Evolutionary conservation across 2,888 invertebrate species (phyloP), one percentile per base, ranked within the genome.

Genomic region (Keiferia lycopersicella): DNA sequence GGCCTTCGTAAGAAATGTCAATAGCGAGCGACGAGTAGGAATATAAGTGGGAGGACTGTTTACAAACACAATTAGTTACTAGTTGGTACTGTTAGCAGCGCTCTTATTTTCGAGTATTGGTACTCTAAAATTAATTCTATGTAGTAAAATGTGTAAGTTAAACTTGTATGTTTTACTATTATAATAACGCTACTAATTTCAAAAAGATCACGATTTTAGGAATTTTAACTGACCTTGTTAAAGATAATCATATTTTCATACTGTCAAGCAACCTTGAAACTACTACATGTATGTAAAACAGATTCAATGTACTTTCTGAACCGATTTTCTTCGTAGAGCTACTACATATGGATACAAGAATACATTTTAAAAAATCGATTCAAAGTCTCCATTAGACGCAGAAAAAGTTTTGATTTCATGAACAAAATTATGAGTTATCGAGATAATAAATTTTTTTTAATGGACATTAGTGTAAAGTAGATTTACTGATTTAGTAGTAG

Each of bases 1-100:
- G 86, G 84, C 90, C 90, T 90, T 91, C 88, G 81, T 79, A 79
- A 80, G 83, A 86, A 90, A 91, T 90, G 91, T 90, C 90, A 90
- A 91, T 88, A 89, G 83, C 83, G 78, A 79, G 80, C 83, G 81
- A 79, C 64, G 67, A 64, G 69, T 51, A 60, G 34, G 34, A 7
- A 34, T 63, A 67, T 64, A 66, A 72, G 80, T 80, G 74, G 80
- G 80, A 77, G 75, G 77, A 70, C 64, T 81, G 70, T 72, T 69
- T 71, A 72, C 72, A 66, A 70, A 72, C 68, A 73, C 58, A 56
- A 67, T 70, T 69, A 70, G 65, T 66, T 68, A 65, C 63, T 65
- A 51, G 50, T 67, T 64, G 38, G 26, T 50, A 34, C n/a, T 20
- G n/a, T 22, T 11, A 14, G 30, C 26, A 34, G n/a, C n/a, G 34